Percentiles rank a stretch among this genome's conserved stretches.
Conservation (phyloP, 2,888 invertebrate genomes). For the Balanococcus diminutus region DNA sequence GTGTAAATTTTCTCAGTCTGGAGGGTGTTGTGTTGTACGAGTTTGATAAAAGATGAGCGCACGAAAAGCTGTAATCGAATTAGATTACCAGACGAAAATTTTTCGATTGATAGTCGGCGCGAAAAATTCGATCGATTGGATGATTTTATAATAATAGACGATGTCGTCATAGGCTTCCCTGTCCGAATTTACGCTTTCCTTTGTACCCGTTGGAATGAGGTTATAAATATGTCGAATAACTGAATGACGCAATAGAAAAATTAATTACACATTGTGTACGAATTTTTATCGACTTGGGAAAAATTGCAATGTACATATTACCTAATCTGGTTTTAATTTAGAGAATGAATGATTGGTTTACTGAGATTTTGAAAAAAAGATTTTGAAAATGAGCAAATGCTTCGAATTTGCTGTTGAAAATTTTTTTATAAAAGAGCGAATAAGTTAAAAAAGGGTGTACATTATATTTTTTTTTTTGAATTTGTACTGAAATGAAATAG, state of each 20-base stretch:
- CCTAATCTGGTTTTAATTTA: not conserved
- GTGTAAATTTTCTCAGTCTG: not conserved
- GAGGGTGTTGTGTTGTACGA: not conserved
- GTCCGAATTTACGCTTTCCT: not conserved
- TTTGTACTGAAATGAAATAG: too few relatives aligned
- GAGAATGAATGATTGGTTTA: not conserved
- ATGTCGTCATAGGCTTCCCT: not conserved
- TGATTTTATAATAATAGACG: not conserved
- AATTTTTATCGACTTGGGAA: not conserved
- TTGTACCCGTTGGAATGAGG: not conserved
- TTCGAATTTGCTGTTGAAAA: too few relatives aligned
- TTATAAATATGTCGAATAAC: not conserved
- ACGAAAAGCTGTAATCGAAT: not conserved
- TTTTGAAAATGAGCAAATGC: too few relatives aligned
- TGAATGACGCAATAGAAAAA: not conserved
- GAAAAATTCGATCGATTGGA: not conserved
- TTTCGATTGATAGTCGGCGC: not conserved
- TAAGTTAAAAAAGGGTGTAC: too few relatives aligned
- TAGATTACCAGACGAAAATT: not conserved
- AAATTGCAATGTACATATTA: not conserved
- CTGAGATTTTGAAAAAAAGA: too few relatives aligned
- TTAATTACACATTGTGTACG: not conserved
- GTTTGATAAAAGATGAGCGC: not conserved
- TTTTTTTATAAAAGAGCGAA: too few relatives aligned
- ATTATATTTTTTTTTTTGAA: too few relatives aligned